Evolutionary conservation across 2,797 vertebrate species (phyloP).

Genomic region (Garrulus glandarius): DNA sequence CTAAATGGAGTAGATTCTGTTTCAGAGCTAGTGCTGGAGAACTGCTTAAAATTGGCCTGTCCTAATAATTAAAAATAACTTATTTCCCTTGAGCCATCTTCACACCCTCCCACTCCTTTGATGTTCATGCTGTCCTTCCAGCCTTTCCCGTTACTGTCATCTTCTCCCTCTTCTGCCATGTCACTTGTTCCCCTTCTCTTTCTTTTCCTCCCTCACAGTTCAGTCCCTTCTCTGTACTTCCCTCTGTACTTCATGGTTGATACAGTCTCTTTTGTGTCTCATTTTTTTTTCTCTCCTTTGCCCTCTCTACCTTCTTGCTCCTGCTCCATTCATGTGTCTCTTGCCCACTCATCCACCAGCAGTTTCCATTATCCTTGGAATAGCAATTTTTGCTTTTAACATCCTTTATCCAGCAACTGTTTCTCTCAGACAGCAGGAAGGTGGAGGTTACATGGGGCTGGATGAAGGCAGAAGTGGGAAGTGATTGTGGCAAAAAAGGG

Average conservation of each 20-base stretch:
- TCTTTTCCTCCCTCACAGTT: neutral
- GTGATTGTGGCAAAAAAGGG: neutral
- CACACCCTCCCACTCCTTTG: neutral
- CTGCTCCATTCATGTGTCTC: neutral
- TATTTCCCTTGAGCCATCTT: neutral
- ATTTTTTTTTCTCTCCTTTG: neutral
- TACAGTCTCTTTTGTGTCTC: neutral
- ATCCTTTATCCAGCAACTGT: neutral
- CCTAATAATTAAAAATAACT: slow-evolving; percentile 45
- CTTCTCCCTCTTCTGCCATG: neutral
- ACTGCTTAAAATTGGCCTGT: slow-evolving; percentile 6
- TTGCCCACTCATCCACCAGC: neutral
- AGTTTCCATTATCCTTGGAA: neutral
- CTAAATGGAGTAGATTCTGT: neutral
- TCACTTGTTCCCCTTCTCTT: neutral
- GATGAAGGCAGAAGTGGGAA: neutral
- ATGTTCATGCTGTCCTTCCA: neutral
- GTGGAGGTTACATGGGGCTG: neutral
- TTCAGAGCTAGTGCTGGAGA: neutral
- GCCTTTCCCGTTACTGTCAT: neutral
- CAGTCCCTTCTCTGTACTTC: neutral
- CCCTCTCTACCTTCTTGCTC: neutral
- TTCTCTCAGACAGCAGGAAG: neutral
- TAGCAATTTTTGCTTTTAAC: neutral
- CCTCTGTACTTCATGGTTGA: neutral